Percentiles rank a stretch among this genome's conserved stretches.
phyloP scores from a whole-genome alignment of 2,113 vertebrate species.

The Crypturellus undulatus region DNA sequence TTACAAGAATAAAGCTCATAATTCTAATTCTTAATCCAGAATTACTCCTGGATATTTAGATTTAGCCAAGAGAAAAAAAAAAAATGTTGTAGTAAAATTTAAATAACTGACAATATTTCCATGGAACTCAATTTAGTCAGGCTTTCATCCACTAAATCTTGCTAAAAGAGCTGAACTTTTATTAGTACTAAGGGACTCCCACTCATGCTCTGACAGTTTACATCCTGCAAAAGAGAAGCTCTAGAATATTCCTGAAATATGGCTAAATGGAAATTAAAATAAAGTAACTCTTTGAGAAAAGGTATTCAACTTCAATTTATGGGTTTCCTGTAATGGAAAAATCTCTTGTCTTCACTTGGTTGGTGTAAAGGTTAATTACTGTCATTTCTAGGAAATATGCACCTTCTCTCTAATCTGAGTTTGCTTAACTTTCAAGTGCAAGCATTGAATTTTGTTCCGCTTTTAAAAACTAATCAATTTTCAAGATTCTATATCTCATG shows the following conservation, averaged over 20 bases:
- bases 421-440: neutral
- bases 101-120: neutral
- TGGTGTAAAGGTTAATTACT: neutral
- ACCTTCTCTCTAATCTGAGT: neutral
- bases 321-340: neutral
- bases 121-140: neutral
- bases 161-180: neutral
- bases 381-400: neutral
- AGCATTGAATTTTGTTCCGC: neutral
- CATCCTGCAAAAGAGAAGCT: neutral
- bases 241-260: neutral
- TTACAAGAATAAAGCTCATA: neutral
- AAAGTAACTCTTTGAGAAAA: neutral
- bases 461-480: neutral
- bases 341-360: neutral
- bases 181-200: neutral
- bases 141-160: neutral
- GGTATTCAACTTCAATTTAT: neutral
- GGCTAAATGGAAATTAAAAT: neutral
- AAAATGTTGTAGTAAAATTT: neutral
- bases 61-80: conserved; percentile 7
- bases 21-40: neutral
- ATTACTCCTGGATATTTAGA: neutral
- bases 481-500: neutral
- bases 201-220: neutral